Conservation (phyloP, 2,888 invertebrate genomes). For the Chaetoderma sp. region DNA sequence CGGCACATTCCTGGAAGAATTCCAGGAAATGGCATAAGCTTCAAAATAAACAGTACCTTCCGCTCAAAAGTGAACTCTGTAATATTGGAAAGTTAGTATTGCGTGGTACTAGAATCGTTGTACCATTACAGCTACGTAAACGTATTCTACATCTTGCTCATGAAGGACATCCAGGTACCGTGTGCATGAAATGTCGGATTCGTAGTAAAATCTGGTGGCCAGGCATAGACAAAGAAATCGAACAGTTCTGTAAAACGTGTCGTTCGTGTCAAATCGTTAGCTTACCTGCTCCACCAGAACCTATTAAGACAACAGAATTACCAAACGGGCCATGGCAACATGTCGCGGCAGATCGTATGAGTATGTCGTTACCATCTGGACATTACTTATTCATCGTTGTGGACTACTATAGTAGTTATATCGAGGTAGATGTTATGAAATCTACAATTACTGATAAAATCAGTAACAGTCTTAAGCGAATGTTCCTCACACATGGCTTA, state of each 20-base stretch:
- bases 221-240: conserved; percentile 34
- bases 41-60: too few relatives aligned
- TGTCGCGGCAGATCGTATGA: conserved; percentile 25
- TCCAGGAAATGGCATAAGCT: too few relatives aligned
- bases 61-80: conserved; percentile 26
- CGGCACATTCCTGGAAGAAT: conserved; percentile 8
- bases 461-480: neutral
- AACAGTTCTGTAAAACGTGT: conserved; percentile 18
- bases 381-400: conserved; percentile 16
- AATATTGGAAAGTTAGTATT: conserved; percentile 33
- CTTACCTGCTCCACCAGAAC: conserved; percentile 1
- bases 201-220: conserved; percentile 45
- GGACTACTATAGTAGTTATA: conserved; percentile 25
- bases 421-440: conserved; percentile 2
- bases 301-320: conserved; percentile 7
- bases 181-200: conserved; percentile 26
- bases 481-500: conserved; percentile 25
- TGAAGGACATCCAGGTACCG: conserved; percentile 32
- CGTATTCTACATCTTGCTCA: conserved; percentile 32
- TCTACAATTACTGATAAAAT: conserved; percentile 4
- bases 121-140: conserved; percentile 30
- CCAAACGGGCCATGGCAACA: conserved; percentile 26
- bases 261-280: conserved; percentile 25
- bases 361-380: conserved; percentile 26
- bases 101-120: conserved; percentile 32